Percentiles rank a stretch among this genome's conserved stretches.
These are phyloP conservation scores for Drosophila quadrilineata DNA, from an alignment of 1,140 invertebrate genomes.

Conservation along the genomic window DNA sequence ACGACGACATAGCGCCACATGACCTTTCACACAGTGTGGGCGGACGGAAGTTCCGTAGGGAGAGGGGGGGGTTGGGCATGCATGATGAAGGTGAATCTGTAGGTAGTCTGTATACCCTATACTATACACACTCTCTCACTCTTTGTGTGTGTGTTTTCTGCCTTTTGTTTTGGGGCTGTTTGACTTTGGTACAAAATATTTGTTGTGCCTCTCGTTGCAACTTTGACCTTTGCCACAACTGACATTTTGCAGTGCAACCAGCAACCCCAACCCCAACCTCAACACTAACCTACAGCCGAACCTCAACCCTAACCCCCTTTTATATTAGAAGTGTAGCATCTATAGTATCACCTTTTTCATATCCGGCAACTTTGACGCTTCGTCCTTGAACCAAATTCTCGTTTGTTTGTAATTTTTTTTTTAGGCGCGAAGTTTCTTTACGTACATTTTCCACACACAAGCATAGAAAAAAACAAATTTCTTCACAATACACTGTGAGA, in stretches of 20 bases:
- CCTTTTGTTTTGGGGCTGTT: slow-evolving; percentile 25
- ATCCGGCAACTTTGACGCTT: slow-evolving; percentile 15
- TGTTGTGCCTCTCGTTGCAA: slow-evolving; percentile 27
- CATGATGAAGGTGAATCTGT: slow-evolving; percentile 9
- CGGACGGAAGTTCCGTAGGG: background rate
- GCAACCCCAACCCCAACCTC: background rate
- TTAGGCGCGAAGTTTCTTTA: slow-evolving; percentile 5
- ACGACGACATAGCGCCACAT: slow-evolving; percentile 53
- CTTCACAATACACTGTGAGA: background rate
- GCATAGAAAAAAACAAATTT: background rate
- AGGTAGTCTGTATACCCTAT: no score
- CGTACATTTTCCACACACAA: no score
- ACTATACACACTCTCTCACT: no score
- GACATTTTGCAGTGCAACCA: slow-evolving; percentile 10
- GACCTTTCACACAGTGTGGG: slow-evolving; percentile 49
- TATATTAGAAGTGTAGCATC: background rate
- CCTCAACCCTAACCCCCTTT: no score
- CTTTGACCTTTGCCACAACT: slow-evolving; percentile 56
- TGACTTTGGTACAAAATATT: slow-evolving; percentile 27
- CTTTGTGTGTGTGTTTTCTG: slow-evolving; percentile 11
- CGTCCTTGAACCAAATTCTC: slow-evolving; percentile 9
- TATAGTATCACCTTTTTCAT: slow-evolving; percentile 39
- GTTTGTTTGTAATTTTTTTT: no score
- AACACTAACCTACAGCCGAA: background rate
- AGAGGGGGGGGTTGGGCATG: background rate